A percentile compares a stretch with the other conserved stretches of the same genome.
Evolutionary conservation across 2,113 vertebrate species (phyloP).

Genomic region (Oncorhynchus masou): DNA sequence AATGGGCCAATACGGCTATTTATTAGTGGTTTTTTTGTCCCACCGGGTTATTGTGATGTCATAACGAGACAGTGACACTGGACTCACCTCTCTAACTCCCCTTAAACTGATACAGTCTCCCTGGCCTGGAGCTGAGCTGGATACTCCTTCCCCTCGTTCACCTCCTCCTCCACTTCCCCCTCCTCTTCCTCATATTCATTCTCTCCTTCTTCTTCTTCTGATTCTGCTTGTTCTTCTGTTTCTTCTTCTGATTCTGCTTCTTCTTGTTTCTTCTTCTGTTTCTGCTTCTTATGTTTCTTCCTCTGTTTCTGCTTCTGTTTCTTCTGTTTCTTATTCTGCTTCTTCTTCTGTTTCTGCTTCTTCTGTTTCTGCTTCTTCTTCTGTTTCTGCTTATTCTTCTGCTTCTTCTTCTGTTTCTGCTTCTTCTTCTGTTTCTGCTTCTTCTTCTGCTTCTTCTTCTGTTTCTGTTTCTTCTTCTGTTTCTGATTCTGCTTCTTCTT

Average conservation of each 20-base stretch:
- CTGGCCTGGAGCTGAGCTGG: constrained; percentile 31
- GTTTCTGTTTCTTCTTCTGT: neutral
- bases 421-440: neutral
- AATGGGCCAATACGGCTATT: neutral
- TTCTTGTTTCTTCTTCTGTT: no score
- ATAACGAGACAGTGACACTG: constrained; percentile 60
- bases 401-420: no score
- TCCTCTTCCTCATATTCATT: neutral
- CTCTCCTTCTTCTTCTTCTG: neutral
- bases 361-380: no score
- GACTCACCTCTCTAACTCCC: constrained; percentile 59
- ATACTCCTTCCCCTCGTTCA: constrained; percentile 1
- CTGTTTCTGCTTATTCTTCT: no score
- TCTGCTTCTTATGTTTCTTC: no score
- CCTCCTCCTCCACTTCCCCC: neutral
- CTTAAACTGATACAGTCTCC: constrained; percentile 21
- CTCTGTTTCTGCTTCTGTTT: neutral
- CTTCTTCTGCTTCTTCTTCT: neutral
- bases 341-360: no score
- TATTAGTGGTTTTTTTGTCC: neutral
- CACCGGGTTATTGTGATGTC: constrained; percentile 24
- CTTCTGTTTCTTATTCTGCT: neutral
- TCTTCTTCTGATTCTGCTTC: neutral
- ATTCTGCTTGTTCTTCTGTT: no score
- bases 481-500: no score